Base-by-base conservation (phyloP, 1,140 invertebrate species). In the Sycophaga agraensis region DNA sequence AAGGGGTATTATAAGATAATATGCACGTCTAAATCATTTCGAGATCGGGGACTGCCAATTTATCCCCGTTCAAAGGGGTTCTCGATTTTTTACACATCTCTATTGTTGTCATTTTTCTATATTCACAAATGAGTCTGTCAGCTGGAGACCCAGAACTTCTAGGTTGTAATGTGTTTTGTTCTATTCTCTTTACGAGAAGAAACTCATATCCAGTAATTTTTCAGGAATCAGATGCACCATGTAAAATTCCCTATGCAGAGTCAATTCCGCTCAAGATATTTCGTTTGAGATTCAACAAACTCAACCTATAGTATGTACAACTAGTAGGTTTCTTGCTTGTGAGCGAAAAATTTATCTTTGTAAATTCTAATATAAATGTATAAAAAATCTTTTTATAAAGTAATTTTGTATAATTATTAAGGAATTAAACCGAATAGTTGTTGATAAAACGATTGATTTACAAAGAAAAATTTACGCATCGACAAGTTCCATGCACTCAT, bases 41-140 rank as follows among this genome's bases (percentile, higher is more conserved):
- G 40, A 56, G 54, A 54, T 39, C 46, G 34, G 26, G 49, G 21
- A 28, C 65, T 49, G 53, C 49, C 58, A 59, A 37, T 26, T 12
- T 31, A 49, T 49, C 42, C 67, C 66, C 70, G 68, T 69, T 67
- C 21, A 63, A 65, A 42, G 65, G 68, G 68, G 66, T 64, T 67
- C 62, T 51, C 31, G 55, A 56, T 19, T 42, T 34, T 62, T 11
- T 50, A 54, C 12, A 34, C 21, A 43, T 17, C 54, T 55, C n/a
- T 50, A 16, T 40, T 19, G 2, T 31, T 31, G 11, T 31, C 28
- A 31, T 31, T n/a, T 42, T 9, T 53, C 37, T n/a, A n/a, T n/a
- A 48, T 46, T 40, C 31, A 48, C 24, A 28, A 21, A 19, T 24
- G 51, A 62, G 59, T 62, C 53, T 62, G 59, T 62, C 59, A 55